phyloP scores from a whole-genome alignment of 2,797 vertebrate genomes.

The Xenentodon cancila region DNA sequence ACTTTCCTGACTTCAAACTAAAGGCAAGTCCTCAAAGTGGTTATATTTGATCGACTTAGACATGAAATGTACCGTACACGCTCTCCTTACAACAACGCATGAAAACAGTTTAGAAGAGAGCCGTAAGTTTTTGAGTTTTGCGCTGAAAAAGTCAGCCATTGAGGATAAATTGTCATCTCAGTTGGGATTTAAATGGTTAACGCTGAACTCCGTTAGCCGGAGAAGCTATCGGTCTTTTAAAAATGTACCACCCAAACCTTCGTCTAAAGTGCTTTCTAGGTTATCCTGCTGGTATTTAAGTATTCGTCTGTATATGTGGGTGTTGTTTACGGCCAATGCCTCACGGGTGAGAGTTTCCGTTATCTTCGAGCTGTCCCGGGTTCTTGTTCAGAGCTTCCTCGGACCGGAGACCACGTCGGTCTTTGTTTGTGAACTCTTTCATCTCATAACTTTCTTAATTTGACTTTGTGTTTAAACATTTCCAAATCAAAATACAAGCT shows the following conservation, averaged over 20 bases:
- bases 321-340: neutral
- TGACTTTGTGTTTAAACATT: too few species aligned
- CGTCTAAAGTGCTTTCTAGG: neutral
- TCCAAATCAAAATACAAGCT: too few species aligned
- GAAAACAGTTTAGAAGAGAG: too few species aligned
- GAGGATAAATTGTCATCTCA: neutral
- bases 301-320: neutral
- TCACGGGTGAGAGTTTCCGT: neutral
- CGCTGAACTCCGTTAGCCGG: slow-evolving; percentile 52
- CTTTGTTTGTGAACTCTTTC: neutral
- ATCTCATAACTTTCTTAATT: too few species aligned
- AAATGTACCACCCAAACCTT: neutral
- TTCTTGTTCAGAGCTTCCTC: slow-evolving; percentile 1
- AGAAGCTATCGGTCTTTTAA: slow-evolving; percentile 30
- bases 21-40: slow-evolving; percentile 1
- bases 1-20: slow-evolving; percentile 48
- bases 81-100: too few species aligned
- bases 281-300: neutral
- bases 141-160: too few species aligned
- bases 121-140: too few species aligned
- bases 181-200: slow-evolving; percentile 70
- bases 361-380: neutral
- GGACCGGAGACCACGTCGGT: too few species aligned
- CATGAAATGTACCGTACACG: too few species aligned
- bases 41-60: too few species aligned